Base-by-base conservation (phyloP, 2,113 vertebrate genomes). In the Crypturellus undulatus region DNA sequence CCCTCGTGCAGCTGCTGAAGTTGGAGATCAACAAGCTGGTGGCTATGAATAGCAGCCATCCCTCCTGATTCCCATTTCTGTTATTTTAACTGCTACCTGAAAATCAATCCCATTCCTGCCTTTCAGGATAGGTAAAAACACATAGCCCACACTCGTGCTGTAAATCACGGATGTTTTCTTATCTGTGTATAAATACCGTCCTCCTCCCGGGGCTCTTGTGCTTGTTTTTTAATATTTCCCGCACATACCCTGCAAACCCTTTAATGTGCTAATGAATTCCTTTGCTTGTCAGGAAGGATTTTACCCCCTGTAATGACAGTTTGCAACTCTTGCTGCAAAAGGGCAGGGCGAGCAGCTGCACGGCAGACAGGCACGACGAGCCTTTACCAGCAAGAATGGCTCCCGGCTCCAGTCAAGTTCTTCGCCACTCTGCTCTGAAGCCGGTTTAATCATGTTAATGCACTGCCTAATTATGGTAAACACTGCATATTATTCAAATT, bases 401-500 rank as follows among this genome's bases (percentile, higher is more conserved):
- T 87, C 80, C 26, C 14, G 68, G 34, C 79, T 84, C 1, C 2
- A 92, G 79, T 54, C 3, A 14, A 45, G 65, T 93, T 75, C 81
- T 81, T 86, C 94, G 62, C 81, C 86, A 89, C 89, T 95, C 71
- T 90, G 86, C 95, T 97, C 92, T 10, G 0, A 45, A 28, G 80
- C 76, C 38, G 40, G 79, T 86, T 95, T 96, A 96, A 95, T 95
- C 86, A 95, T 84, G 90, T 96, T 96, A 97, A 97, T 97, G 90
- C 1, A 16, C 95, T 96, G 93, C 81, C 96, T 97, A 95, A 97
- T 97, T 97, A 96, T 96, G 96, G 92, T 96, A 96, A 97, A 96
- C 76, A 87, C 84, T 91, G 52, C 84, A 93, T 96, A 96, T 97
- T 96, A 96, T 96, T 94, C 58, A 91, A 89, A 97, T 97, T 95